Evolutionary conservation across 1,140 invertebrate genomes (phyloP), one percentile per base, ranked within the genome.

Genomic region (Stenopsyche tienmushanensis): DNA sequence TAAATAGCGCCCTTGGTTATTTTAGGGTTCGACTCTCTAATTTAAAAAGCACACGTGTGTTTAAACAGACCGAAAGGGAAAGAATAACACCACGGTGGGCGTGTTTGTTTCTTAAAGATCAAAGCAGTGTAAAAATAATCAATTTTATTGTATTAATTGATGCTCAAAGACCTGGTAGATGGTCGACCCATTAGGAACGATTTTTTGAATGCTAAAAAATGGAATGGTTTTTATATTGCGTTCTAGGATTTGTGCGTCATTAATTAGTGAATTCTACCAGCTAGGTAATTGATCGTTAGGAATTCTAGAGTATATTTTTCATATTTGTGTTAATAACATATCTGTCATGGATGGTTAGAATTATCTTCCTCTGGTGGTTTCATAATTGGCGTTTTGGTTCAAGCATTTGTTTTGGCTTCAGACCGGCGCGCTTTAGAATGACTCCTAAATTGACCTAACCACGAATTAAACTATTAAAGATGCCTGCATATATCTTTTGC

Each of bases 291-390:
- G 67, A 54, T 55, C 58, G 62, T 63, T 64, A 18, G 45, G 52
- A 52, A 45, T 23, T 25, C 45, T n/a, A 23, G 13, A 29, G 64
- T 66, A 58, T 66, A 70, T 66, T 63, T 64, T 70, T 66, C 64
- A 70, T 70, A 70, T 70, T 70, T 66, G 64, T 54, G 64, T 70
- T 70, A 70, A 70, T 70, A 70, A 70, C 64, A 70, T 49, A 54
- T 66, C 64, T 70, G 67, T 70, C 67, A 59, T 52, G 54, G 60
- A n/a, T 17, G 42, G 53, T 65, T 58, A 26, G 41, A 53, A 44
- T 54, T 64, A 53, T 54, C 55, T 57, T 55, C 26, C 52, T 15
- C 52, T 55, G 45, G 53, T 52, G 52, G 39, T 18, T 57, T 17
- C 39, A 29, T 64, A 67, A 67, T 67, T 67, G 53, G 29, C 59